Evolutionary conservation across 2,113 vertebrate species (phyloP).

Genomic region (Vidua chalybeata): DNA sequence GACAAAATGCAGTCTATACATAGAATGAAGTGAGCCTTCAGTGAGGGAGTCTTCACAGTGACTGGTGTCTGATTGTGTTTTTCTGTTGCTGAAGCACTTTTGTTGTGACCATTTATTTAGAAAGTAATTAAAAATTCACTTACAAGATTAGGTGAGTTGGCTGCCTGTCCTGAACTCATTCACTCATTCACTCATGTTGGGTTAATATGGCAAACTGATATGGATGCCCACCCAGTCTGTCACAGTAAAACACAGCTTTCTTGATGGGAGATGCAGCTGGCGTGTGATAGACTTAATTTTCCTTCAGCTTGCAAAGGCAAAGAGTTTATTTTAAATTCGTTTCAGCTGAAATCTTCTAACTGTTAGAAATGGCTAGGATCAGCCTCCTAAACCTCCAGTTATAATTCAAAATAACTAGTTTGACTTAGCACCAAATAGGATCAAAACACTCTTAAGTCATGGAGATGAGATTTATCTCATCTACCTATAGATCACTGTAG

Average conservation of each 20-base stretch:
- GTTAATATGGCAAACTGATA: background rate
- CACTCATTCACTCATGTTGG: background rate
- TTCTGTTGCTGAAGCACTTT: background rate
- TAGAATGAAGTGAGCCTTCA: background rate
- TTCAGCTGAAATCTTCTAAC: background rate
- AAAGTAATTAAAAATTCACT: background rate
- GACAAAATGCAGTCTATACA: background rate
- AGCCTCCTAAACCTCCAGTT: background rate
- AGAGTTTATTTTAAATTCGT: background rate
- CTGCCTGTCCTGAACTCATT: background rate
- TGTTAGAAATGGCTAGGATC: background rate
- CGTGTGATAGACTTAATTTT: background rate
- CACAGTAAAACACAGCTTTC: background rate
- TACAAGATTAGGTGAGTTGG: background rate
- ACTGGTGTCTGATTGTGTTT: background rate
- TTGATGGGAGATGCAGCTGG: background rate
- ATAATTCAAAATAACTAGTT: background rate
- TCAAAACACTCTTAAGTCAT: background rate
- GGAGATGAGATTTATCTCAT: background rate
- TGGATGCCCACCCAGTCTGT: background rate
- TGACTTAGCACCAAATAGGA: background rate
- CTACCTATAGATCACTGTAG: background rate
- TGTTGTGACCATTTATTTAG: background rate
- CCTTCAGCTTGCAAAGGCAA: background rate
- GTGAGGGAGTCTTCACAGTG: background rate